Percentiles rank a stretch among this genome's conserved stretches.
Evolutionary conservation across 2,113 vertebrate species (phyloP).

Genomic region (Ptychochromis oligacanthus): DNA sequence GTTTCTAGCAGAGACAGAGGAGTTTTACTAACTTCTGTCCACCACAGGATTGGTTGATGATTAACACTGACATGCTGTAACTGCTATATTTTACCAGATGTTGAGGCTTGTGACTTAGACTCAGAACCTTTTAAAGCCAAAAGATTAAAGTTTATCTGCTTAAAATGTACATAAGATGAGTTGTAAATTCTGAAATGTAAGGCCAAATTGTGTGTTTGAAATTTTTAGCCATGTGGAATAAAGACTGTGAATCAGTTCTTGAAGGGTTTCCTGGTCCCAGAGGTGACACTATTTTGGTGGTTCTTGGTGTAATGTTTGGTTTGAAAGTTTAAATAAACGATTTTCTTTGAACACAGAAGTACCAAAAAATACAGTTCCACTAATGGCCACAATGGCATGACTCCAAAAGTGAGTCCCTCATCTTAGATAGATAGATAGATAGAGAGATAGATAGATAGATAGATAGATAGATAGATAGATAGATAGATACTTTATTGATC

Average conservation of each 20-base stretch:
- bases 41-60: neutral
- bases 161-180: neutral
- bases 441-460: too few species aligned
- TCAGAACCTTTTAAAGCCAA: neutral
- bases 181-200: neutral
- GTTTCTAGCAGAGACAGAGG: neutral
- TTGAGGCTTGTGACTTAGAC: neutral
- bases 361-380: neutral
- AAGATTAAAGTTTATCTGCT: neutral
- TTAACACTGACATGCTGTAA: neutral
- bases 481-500: too few species aligned
- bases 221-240: neutral
- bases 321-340: neutral
- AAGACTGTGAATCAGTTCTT: neutral
- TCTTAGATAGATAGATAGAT: too few species aligned
- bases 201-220: neutral
- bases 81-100: conserved; percentile 2
- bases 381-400: neutral
- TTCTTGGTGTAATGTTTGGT: neutral
- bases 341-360: neutral
- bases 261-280: neutral
- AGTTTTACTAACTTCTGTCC: conserved; percentile 11
- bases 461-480: too few species aligned
- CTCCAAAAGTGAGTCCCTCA: too few species aligned
- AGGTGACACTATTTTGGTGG: neutral